Evolutionary conservation across 92 coral and sea anemone species (phyloP).

Genomic region (Umimayanthus chanpuru): DNA sequence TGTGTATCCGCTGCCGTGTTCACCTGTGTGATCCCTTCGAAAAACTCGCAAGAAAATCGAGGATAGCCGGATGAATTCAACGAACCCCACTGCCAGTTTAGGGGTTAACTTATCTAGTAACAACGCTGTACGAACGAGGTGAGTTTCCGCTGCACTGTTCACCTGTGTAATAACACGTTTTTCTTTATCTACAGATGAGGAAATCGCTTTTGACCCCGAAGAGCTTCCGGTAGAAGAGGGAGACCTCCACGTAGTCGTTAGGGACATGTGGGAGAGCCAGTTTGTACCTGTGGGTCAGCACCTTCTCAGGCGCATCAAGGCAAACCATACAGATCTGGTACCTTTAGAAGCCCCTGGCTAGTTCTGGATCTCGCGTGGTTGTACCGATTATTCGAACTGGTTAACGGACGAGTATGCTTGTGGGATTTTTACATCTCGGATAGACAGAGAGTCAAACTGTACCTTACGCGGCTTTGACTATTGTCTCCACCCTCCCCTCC

Average conservation of each 20-base stretch:
- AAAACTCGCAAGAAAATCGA: no score
- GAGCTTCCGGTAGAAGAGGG: slow-evolving; percentile 69
- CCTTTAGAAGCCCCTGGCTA: slow-evolving; percentile 91
- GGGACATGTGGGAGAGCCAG: slow-evolving; percentile 89
- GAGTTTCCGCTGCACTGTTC: no score
- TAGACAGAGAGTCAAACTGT: not conserved
- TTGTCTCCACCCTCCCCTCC: not conserved
- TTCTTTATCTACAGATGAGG: slow-evolving; percentile 80
- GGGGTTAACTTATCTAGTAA: no score
- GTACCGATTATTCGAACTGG: not conserved
- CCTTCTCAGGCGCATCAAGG: slow-evolving; percentile 78
- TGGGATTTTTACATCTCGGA: not conserved
- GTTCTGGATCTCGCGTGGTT: not conserved
- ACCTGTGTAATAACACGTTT: no score
- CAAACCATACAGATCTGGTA: slow-evolving; percentile 90
- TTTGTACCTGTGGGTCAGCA: slow-evolving; percentile 93
- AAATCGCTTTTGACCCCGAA: slow-evolving; percentile 68
- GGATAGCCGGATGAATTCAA: no score
- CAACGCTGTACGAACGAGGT: no score
- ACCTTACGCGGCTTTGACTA: not conserved
- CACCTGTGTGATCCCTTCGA: no score
- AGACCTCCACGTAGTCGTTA: slow-evolving; percentile 61
- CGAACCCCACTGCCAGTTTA: no score
- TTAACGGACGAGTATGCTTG: not conserved
- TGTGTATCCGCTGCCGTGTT: no score